A percentile compares a stretch with the other conserved stretches of the same genome.
phyloP scores from a whole-genome alignment of 2,888 invertebrate species.

The Aphodius sticticus region DNA sequence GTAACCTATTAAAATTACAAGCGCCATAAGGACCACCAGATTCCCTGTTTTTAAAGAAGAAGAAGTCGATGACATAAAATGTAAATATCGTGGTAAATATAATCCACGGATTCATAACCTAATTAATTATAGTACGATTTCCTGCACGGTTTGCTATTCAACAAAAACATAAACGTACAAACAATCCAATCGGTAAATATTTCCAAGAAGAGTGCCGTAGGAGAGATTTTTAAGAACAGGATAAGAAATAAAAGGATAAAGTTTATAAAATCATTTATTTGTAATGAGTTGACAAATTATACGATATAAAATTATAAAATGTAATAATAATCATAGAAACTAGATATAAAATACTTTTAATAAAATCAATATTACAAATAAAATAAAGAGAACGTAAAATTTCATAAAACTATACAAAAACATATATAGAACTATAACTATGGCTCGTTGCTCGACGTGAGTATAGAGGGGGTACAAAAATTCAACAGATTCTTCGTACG shows the following conservation, averaged over 20 bases:
- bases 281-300: constrained; percentile 56
- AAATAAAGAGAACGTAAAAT: constrained; percentile 58
- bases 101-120: too few relatives aligned
- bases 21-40: too few relatives aligned
- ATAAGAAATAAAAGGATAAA: background rate
- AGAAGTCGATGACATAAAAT: too few relatives aligned
- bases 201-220: too few relatives aligned
- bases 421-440: constrained; percentile 54
- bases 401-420: constrained; percentile 60
- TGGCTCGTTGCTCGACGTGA: constrained; percentile 49
- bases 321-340: constrained; percentile 56
- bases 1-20: too few relatives aligned
- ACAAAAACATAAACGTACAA: too few relatives aligned
- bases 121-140: too few relatives aligned
- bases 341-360: constrained; percentile 55
- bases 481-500: constrained; percentile 35
- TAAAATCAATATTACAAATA: constrained; percentile 59
- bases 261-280: constrained; percentile 50
- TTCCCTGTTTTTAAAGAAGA: too few relatives aligned
- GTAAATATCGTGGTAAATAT: too few relatives aligned
- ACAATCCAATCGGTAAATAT: too few relatives aligned
- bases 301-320: constrained; percentile 60
- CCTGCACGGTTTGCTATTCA: too few relatives aligned
- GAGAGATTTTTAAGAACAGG: too few relatives aligned
- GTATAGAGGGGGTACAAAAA: background rate